Conservation (phyloP, 2,888 invertebrate species). For the Pharmacophagus antenor region DNA sequence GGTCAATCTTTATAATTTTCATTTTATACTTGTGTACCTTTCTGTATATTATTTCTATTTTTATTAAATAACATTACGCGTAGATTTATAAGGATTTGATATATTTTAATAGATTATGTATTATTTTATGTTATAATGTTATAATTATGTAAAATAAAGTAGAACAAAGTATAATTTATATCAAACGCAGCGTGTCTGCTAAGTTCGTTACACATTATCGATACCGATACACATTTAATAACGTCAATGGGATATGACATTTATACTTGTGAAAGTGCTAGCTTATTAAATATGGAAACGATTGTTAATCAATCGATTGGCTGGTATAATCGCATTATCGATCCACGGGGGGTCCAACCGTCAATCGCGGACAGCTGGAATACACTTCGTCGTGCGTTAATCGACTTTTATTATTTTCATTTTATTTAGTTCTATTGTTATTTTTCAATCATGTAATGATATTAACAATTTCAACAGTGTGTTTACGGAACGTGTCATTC, state of each 20-base stretch:
- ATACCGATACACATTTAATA: constrained; percentile 58
- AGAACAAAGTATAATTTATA: too few relatives aligned
- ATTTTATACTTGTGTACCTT: too few relatives aligned
- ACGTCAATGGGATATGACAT: constrained; percentile 66
- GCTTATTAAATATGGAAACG: constrained; percentile 59
- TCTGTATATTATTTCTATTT: too few relatives aligned
- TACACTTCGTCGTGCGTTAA: background rate
- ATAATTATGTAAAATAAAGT: too few relatives aligned
- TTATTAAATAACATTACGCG: too few relatives aligned
- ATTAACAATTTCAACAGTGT: too few relatives aligned
- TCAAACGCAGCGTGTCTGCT: constrained; percentile 2
- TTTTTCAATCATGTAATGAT: background rate
- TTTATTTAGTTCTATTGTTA: too few relatives aligned
- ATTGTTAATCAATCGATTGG: constrained; percentile 61
- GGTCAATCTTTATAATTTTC: too few relatives aligned
- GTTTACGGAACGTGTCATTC: too few relatives aligned
- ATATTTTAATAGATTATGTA: too few relatives aligned
- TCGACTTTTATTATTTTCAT: constrained; percentile 14
- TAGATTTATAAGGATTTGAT: too few relatives aligned
- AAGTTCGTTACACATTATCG: background rate
- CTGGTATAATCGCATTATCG: constrained; percentile 66
- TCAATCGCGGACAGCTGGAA: constrained; percentile 13
- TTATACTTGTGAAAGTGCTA: constrained; percentile 72
- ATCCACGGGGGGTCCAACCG: constrained; percentile 58
- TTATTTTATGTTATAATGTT: too few relatives aligned